Evolutionary conservation across 2,888 invertebrate genomes (phyloP).

Genomic region (Rhagonycha fulva): DNA sequence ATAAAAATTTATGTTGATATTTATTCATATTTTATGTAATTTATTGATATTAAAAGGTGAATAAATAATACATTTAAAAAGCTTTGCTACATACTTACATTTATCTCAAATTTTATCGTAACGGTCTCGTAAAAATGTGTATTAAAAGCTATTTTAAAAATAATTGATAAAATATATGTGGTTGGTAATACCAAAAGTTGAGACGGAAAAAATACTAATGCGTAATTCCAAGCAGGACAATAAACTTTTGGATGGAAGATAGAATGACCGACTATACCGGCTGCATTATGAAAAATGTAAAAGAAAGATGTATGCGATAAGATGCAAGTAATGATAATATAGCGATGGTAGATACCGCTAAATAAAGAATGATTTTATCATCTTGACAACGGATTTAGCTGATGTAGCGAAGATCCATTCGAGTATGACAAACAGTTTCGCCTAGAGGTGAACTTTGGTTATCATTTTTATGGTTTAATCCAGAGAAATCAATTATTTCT

Average conservation of each 20-base stretch:
- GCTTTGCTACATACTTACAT: background rate
- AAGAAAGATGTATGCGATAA: constrained; percentile 25
- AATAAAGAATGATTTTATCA: constrained; percentile 46
- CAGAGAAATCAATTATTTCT: background rate
- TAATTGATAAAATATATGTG: background rate
- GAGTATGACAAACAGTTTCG: background rate
- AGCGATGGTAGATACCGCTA: constrained; percentile 43
- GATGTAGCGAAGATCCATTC: constrained; percentile 8
- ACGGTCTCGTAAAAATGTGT: background rate
- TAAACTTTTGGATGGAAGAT: constrained; percentile 31
- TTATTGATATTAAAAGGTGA: background rate
- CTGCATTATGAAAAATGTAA: constrained; percentile 32
- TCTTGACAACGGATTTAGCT: constrained; percentile 20
- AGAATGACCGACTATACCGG: constrained; percentile 25
- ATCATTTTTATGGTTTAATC: background rate
- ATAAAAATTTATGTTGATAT: background rate
- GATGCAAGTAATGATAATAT: constrained; percentile 24
- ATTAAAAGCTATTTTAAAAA: background rate
- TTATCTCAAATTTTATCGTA: background rate
- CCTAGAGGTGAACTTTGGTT: background rate
- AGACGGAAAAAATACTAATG: background rate
- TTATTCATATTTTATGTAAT: background rate
- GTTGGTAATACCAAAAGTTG: background rate
- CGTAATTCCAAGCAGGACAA: constrained; percentile 28
- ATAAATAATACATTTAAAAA: background rate